These are phyloP conservation scores for Eidolon dupreanum DNA, from an alignment of 2,797 vertebrate genomes.

Conservation along the genomic window DNA sequence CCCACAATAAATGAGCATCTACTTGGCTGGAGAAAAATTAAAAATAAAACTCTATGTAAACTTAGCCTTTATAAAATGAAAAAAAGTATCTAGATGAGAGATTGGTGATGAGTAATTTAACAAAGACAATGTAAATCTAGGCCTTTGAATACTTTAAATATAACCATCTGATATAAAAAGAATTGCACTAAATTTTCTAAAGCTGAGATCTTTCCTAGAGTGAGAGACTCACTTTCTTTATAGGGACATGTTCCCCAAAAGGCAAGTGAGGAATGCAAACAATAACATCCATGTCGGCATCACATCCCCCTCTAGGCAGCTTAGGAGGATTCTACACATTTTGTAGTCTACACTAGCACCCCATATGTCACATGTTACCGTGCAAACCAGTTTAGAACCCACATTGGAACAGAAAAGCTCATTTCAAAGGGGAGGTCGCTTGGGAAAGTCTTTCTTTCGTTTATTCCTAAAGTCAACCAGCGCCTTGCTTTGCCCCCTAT, in stretches of 20 bases:
- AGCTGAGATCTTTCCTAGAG: constrained; percentile 69
- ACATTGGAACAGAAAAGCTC: neutral
- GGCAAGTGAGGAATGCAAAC: constrained; percentile 42
- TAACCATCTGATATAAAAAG: constrained; percentile 76
- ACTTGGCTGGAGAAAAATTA: constrained; percentile 75
- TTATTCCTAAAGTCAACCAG: neutral
- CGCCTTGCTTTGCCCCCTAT: neutral
- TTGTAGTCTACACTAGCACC: neutral
- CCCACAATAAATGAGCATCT: constrained; percentile 51
- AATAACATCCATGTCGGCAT: neutral
- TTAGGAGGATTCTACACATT: neutral
- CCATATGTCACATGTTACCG: neutral
- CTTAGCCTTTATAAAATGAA: constrained; percentile 64
- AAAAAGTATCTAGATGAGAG: constrained; percentile 64
- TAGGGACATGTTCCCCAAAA: constrained; percentile 48
- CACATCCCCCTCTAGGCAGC: neutral
- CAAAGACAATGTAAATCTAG: constrained; percentile 76
- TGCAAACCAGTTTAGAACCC: neutral
- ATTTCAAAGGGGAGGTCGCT: constrained; percentile 29
- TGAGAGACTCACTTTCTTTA: constrained; percentile 72
- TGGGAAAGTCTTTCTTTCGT: neutral
- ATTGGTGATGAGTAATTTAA: constrained; percentile 67
- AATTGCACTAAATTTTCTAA: constrained; percentile 74
- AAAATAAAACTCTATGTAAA: constrained; percentile 73
- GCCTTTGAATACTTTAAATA: constrained; percentile 75